A percentile compares a stretch with the other conserved stretches of the same genome.
These are phyloP conservation scores for Meriones psammophilus DNA, from an alignment of 2,797 vertebrate genomes.

Conservation along the genomic window DNA sequence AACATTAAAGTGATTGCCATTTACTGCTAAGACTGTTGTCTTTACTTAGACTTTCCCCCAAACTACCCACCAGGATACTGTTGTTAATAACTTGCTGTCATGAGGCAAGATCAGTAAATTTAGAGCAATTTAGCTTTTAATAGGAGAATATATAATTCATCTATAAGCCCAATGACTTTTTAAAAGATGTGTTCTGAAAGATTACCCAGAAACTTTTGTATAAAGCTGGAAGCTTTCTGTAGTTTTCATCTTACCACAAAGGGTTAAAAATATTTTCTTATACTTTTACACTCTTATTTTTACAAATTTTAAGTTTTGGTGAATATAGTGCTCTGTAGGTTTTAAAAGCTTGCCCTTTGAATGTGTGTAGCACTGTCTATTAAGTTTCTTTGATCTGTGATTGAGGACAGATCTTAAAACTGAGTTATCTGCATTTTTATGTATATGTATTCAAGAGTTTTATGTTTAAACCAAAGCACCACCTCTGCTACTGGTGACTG, in stretches of 20 bases:
- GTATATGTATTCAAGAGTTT: neutral
- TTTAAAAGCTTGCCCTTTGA: conserved; percentile 29
- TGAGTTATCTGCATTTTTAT: neutral
- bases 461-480: neutral
- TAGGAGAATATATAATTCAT: conserved; percentile 25
- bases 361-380: neutral
- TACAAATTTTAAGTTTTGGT: neutral
- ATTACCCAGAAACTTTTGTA: neutral
- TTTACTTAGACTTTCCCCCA: neutral
- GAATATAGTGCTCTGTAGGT: neutral
- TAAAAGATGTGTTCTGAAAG: neutral
- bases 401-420: neutral
- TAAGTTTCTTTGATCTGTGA: neutral
- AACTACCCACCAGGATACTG: neutral
- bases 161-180: neutral
- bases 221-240: conserved; percentile 36
- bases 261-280: neutral
- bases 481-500: neutral
- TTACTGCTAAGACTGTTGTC: neutral
- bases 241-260: conserved; percentile 1
- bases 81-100: neutral
- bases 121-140: neutral
- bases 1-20: neutral
- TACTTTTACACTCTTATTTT: neutral
- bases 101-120: conserved; percentile 6